A percentile compares a stretch with the other conserved stretches of the same genome.
Conservation (phyloP, 2,797 vertebrate genomes). For the Eulemur rubriventer region DNA sequence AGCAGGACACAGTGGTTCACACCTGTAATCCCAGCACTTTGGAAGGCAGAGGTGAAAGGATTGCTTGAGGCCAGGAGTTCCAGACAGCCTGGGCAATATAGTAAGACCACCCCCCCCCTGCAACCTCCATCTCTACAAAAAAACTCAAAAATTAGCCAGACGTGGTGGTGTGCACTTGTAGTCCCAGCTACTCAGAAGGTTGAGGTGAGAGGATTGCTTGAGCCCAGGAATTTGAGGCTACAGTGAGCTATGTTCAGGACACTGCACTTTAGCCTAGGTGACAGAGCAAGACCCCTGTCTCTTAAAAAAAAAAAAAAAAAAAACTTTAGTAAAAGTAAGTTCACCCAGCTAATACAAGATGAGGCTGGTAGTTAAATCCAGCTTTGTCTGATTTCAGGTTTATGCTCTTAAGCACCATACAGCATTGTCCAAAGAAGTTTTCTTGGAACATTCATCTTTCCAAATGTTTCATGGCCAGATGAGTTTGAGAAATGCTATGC, state of each 20-base stretch:
- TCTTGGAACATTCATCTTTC: background rate
- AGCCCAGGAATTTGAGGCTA: background rate
- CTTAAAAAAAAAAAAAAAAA: no score
- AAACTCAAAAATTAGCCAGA: background rate
- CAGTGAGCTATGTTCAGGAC: no score
- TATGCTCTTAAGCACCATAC: background rate
- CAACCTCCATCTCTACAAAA: background rate
- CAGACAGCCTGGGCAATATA: background rate
- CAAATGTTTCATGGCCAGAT: background rate
- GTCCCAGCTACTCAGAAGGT: background rate
- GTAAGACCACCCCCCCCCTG: background rate
- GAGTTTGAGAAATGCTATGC: background rate
- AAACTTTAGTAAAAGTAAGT: no score
- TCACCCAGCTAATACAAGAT: background rate
- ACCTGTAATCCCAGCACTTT: background rate
- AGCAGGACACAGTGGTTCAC: background rate
- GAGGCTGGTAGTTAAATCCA: background rate
- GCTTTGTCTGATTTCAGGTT: background rate
- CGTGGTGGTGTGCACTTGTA: background rate
- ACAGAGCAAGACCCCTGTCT: no score
- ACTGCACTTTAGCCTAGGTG: no score
- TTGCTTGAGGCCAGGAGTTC: background rate
- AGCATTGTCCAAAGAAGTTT: background rate
- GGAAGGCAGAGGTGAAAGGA: background rate
- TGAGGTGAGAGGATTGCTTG: background rate